Conservation (phyloP, 1,140 invertebrate genomes). For the Leptinotarsa defecta region DNA sequence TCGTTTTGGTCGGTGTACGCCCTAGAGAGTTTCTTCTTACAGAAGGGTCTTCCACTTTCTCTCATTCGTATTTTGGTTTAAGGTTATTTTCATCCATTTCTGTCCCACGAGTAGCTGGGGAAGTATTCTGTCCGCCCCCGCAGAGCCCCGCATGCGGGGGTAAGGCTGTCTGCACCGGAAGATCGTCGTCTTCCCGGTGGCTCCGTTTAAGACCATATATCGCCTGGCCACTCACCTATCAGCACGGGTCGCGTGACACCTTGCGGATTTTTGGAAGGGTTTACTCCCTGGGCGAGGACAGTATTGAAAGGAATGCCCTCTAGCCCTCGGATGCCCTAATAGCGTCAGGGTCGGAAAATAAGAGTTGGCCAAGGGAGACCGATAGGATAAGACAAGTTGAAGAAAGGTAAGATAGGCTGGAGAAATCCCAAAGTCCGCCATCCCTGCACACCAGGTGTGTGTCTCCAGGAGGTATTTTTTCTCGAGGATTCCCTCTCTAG, state of each 20-base stretch:
- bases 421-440: slow-evolving; percentile 11
- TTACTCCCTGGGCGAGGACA: slow-evolving; percentile 14
- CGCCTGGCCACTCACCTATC: slow-evolving; percentile 10
- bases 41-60: too few relatives aligned
- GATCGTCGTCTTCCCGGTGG: not conserved
- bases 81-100: not conserved
- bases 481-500: too few relatives aligned
- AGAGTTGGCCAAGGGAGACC: slow-evolving; percentile 10
- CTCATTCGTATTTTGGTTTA: not conserved
- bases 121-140: not conserved
- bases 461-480: too few relatives aligned
- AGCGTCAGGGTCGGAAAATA: slow-evolving; percentile 10
- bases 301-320: slow-evolving; percentile 9
- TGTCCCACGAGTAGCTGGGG: not conserved
- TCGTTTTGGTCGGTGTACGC: too few relatives aligned
- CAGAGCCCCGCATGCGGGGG: slow-evolving; percentile 9
- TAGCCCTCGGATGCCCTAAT: slow-evolving; percentile 12
- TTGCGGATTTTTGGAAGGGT: slow-evolving; percentile 14
- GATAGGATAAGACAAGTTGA: slow-evolving; percentile 11
- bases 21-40: too few relatives aligned
- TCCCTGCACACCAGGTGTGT: slow-evolving; percentile 10
- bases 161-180: not conserved
- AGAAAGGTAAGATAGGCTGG: not conserved
- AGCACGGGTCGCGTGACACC: slow-evolving; percentile 8
- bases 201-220: not conserved